Evolutionary conservation across 2,888 invertebrate species (phyloP), one percentile per base, ranked within the genome.

Genomic region (Pegoplata infirma): DNA sequence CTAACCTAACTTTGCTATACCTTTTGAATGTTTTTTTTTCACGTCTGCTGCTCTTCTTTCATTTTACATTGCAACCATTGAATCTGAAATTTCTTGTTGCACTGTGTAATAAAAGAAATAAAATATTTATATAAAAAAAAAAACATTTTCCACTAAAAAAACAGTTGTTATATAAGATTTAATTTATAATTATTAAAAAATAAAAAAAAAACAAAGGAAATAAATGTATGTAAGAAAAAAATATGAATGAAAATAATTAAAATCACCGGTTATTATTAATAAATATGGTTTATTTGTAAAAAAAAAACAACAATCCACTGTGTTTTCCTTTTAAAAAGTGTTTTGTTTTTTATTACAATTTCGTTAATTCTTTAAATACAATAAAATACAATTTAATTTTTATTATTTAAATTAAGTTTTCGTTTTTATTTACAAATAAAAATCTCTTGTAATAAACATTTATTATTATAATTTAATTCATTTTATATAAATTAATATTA

Each of bases 211-310:
- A 61, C 32, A 58, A 44, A 40, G 32, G 14, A 71, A 71, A 53
- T 61, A 64, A 67, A 63, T 78, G 69, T 59, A 78, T 74, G 74
- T 74, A 78, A 74, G 68, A 64, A 51, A 51, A n/a, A 56, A 69
- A 46, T 6, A 68, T 23, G 46, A 47, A 56, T 67, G 51, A 53
- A 36, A 12, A 51, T 51, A 56, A 55, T 21, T 64, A 55, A 68
- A 74, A 51, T 67, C 56, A 68, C 44, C 69, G 64, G 68, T 78
- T 78, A 74, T 77, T 77, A 77, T 69, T 59, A 78, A 78, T 78
- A 78, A 78, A 78, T 78, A 78, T 78, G 78, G 78, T 78, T 78
- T 78, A 78, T 78, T 78, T 78, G 78, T 78, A 78, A 78, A 77
- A 68, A 76, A 77, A 66, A 58, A 36, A 19, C 51, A 63, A 78